Evolutionary conservation across 2,888 invertebrate genomes (phyloP).

Genomic region (Herminia tarsipennalis): DNA sequence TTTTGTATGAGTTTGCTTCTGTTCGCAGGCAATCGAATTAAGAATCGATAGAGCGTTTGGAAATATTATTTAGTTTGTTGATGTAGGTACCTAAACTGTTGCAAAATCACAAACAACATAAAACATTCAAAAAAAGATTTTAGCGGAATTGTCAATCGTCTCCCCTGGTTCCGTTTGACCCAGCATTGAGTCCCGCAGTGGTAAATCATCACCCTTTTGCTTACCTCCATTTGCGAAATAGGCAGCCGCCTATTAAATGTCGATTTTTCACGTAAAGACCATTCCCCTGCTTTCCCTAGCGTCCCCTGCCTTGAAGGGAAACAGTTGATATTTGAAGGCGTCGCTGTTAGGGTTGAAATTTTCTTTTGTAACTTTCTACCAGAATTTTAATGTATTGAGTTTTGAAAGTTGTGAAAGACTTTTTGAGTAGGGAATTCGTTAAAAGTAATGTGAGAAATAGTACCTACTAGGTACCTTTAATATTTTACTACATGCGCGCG

Average conservation of each 20-base stretch:
- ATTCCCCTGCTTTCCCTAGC: conserved; percentile 32
- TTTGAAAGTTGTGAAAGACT: conserved; percentile 10
- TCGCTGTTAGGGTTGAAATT: conserved; percentile 33
- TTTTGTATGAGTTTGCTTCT: conserved; percentile 32
- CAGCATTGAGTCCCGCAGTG: conserved; percentile 42
- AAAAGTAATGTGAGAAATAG: not conserved
- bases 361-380: conserved; percentile 33
- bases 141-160: conserved; percentile 22
- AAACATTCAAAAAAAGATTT: conserved; percentile 30
- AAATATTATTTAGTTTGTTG: not conserved
- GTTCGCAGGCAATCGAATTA: conserved; percentile 16
- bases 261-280: conserved; percentile 76
- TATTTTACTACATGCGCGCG: not conserved
- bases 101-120: conserved; percentile 9
- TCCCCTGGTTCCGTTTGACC: conserved; percentile 40
- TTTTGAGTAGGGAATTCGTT: conserved; percentile 3
- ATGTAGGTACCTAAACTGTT: not conserved
- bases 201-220: conserved; percentile 67
- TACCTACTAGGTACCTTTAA: too few relatives aligned
- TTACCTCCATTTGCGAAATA: conserved; percentile 59
- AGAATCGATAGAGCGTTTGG: not conserved
- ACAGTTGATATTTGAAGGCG: conserved; percentile 58
- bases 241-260: conserved; percentile 81
- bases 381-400: conserved; percentile 38
- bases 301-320: conserved; percentile 44